Conservation (phyloP, 2,113 vertebrate genomes). For the Atlantisia rogersi region DNA sequence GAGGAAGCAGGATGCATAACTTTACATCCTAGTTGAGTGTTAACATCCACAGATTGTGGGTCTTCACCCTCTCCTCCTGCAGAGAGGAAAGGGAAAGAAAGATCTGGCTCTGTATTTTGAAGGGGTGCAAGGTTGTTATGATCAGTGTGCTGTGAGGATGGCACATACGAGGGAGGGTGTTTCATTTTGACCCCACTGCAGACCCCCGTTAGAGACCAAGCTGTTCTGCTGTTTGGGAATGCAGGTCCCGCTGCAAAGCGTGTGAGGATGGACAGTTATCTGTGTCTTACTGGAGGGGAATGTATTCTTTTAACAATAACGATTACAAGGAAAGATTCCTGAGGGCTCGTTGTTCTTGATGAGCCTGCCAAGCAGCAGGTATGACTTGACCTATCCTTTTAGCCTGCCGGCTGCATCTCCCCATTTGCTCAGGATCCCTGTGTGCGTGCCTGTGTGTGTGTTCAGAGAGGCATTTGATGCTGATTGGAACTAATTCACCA, state of each 20-base stretch:
- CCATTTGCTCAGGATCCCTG: neutral
- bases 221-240: neutral
- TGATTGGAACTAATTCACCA: slow-evolving; percentile 47
- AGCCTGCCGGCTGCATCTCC: neutral
- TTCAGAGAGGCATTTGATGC: slow-evolving; percentile 37
- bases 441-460: neutral
- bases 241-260: neutral
- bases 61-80: neutral
- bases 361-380: neutral
- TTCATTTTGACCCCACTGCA: neutral
- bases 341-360: neutral
- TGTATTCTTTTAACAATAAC: neutral
- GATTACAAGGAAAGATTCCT: neutral
- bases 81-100: neutral
- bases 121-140: accelerated
- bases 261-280: neutral
- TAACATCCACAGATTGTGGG: neutral
- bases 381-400: slow-evolving; percentile 1
- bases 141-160: neutral
- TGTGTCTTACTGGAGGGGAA: neutral
- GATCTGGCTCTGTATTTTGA: neutral
- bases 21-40: accelerated
- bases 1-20: accelerated
- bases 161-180: neutral
- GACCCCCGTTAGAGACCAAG: neutral